Base-by-base conservation (phyloP, 2,113 vertebrate species). In the Ceyx cyanopectus region DNA sequence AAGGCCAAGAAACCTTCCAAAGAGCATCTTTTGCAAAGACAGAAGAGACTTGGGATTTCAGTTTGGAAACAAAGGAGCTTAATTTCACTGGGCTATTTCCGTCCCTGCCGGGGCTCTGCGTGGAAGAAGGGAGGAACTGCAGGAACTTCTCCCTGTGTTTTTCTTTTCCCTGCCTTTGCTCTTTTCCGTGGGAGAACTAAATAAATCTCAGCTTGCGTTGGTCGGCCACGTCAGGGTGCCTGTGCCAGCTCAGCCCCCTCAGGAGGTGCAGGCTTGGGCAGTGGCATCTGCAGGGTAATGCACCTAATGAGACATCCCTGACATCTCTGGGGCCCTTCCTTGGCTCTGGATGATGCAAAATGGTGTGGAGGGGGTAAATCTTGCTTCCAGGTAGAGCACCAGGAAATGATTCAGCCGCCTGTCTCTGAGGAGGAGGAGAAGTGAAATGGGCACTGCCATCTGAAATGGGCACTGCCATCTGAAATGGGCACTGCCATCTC, bases 11-110 rank as follows among this genome's bases (percentile, higher is more conserved):
- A 95, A 58, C 93, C 85, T 15, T 93, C 89, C 86, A 88, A 85
- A 95, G 86, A 60, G 54, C 81, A 93, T 94, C 87, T 29, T 96
- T 96, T 15, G 67, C 54, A 48, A 84, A 81, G 27, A 22, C 7
- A 66, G 88, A 63, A 77, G 66, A 89, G 65, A 53, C 81, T 89
- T 81, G 96, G 79, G 88, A 89, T 93, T 96, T 96, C 87, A 83
- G 15, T 81, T 81, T 68, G 83, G 91, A 86, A 95, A 89, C 91
- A 96, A 89, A 90, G 23, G 75, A 92, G 82, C 90, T 93, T 94
- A 79, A 89, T 96, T 95, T 85, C 23, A 14, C 4, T 43, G 74
- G 60, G 66, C 88, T 80, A 62, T 95, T 95, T 91, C 2, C 4
- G 75, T 92, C 81, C 30, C 62, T 92, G 79, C 30, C 62, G 72